Base-by-base conservation (phyloP, 2,797 vertebrate genomes). In the Myiotriccus ornatus region DNA sequence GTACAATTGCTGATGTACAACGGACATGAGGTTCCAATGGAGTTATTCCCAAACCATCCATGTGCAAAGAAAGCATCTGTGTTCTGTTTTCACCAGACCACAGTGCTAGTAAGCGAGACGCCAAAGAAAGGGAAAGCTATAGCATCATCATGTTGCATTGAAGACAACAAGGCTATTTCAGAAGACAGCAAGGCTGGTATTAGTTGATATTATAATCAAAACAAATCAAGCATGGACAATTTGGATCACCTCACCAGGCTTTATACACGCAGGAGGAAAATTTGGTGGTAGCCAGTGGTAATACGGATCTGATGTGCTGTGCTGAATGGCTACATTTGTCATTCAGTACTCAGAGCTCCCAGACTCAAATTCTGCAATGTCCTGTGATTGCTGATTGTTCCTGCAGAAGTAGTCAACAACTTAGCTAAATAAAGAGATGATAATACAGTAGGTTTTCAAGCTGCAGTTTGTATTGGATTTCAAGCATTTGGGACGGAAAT, bases 51-150 rank as follows among this genome's bases (percentile, higher is more conserved):
- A 97, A 87, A 95, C 64, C 96, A 96, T 94, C 86, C 95, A 95
- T 95, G 95, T 96, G 96, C 84, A 94, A 95, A 95, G 84, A 85
- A 70, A 96, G 90, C 96, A 97, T 96, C 96, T 97, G 96, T 80
- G 96, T 89, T 92, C 88, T 85, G 74, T 83, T 95, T 95, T 59
- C 89, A 95, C 44, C 78, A 89, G 80, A 57, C 67, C 68, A 57
- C 21, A n/a, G 62, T 1, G 78, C 24, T 56, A 60, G 74, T 44
- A 69, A 90, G 70, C 5, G 47, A 63, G 44, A 39, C 0, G 3
- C 78, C 77, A 89, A 63, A 89, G 86, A 73, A 76, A 56, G 47
- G 81, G 74, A 90, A 77, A 14, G 77, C 94, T 74, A 43, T 60
- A 87, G 32, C 60, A 57, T 53, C 76, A 64, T 67, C 86, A 7